A percentile compares a stretch with the other conserved stretches of the same genome.
phyloP scores from a whole-genome alignment of 2,113 vertebrate species.

The Brevimyrus niger region DNA sequence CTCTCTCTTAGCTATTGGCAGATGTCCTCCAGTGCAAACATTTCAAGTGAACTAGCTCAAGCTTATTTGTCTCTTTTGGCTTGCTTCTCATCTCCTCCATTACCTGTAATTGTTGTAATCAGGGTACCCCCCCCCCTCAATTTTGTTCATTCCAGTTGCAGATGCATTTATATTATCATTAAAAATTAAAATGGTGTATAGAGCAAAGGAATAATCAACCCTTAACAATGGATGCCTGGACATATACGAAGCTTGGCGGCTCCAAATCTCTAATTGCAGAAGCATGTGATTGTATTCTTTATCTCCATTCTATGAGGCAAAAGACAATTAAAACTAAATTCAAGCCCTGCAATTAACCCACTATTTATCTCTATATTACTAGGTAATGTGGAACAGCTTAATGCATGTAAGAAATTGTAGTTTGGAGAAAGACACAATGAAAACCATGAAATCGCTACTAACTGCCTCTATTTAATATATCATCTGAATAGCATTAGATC shows the following conservation, averaged over 20 bases:
- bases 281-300: not conserved
- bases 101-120: not conserved
- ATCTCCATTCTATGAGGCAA: not conserved
- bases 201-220: not conserved
- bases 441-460: not conserved
- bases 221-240: conserved; percentile 1
- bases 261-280: not conserved
- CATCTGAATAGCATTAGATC: not conserved
- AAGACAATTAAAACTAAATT: not conserved
- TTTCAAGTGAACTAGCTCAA: not conserved
- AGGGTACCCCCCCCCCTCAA: not conserved
- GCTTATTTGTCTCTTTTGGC: not conserved
- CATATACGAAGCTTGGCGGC: not conserved
- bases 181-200: not conserved
- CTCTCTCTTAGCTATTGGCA: not conserved
- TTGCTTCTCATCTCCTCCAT: not conserved
- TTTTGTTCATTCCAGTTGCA: not conserved
- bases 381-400: not conserved
- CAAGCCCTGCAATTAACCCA: not conserved
- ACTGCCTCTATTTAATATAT: not conserved
- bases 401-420: not conserved
- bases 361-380: not conserved
- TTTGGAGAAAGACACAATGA: not conserved
- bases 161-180: not conserved
- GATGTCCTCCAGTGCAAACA: not conserved